phyloP scores from a whole-genome alignment of 1,140 invertebrate species.

The Temnothorax longispinosus region DNA sequence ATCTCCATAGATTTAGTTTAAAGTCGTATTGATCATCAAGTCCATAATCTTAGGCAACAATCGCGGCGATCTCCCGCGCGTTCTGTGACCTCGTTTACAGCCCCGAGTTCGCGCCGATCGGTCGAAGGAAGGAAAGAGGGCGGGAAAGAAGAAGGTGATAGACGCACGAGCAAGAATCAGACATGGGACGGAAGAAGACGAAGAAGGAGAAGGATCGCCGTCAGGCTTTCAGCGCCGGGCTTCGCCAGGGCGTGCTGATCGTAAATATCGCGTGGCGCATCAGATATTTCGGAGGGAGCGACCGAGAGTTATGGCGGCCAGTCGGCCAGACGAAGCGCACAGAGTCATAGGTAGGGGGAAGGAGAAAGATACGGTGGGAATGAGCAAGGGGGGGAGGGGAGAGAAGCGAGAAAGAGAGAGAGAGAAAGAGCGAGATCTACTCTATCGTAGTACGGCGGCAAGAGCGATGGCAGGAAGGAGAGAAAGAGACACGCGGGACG shows the following conservation, averaged over 20 bases:
- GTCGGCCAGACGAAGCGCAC: slow-evolving; percentile 70
- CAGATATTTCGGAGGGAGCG: slow-evolving; percentile 76
- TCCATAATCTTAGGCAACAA: slow-evolving; percentile 21
- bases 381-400: not conserved
- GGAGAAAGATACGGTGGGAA: slow-evolving; percentile 53
- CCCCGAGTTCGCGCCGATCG: slow-evolving; percentile 9
- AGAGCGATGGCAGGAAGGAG: slow-evolving; percentile 61
- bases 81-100: slow-evolving; percentile 35
- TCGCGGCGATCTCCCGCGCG: slow-evolving; percentile 14
- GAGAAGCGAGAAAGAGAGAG: not conserved
- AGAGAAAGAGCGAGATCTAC: slow-evolving; percentile 48
- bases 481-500: slow-evolving; percentile 64
- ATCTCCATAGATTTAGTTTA: not conserved
- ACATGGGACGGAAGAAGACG: slow-evolving; percentile 46
- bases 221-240: slow-evolving; percentile 71
- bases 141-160: slow-evolving; percentile 48
- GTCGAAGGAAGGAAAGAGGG: not conserved
- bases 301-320: slow-evolving; percentile 76
- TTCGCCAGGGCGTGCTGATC: slow-evolving; percentile 73
- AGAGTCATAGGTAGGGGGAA: slow-evolving; percentile 60
- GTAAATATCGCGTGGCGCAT: slow-evolving; percentile 77
- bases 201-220: slow-evolving; percentile 64
- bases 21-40: not conserved
- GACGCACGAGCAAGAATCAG: slow-evolving; percentile 37
- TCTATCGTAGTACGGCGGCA: slow-evolving; percentile 62